Evolutionary conservation across 2,113 vertebrate genomes (phyloP), one percentile per base, ranked within the genome.

Genomic region (Ceuthmochares aereus): DNA sequence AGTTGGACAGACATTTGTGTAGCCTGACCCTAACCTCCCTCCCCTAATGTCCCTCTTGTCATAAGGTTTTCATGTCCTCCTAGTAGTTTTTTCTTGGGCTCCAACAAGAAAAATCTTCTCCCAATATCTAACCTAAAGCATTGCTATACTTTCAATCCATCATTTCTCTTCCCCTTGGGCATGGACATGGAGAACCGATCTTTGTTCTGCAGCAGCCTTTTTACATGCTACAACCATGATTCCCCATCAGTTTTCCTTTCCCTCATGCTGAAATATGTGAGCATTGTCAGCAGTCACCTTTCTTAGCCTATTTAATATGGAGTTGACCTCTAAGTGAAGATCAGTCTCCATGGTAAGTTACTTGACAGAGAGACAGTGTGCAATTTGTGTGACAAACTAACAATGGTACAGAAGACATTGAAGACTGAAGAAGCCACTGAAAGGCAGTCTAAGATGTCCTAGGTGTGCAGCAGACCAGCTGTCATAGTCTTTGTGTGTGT

Each of bases 161-260:
- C 0, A 0, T 51, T 86, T 67, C 64, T 17, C 55, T 81, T 75
- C 18, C 32, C 9, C 68, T 89, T 8, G 0, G 16, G 14, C 17
- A 7, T 2, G 6, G 34, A 67, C 26, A 52, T 0, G 3, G 43
- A 83, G 43, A 90, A 51, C 17, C 83, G 43, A 72, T 51, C 47
- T 58, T 78, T 36, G 30, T 67, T 76, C 51, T 80, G 14, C 13
- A 68, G 54, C 15, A 30, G 42, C 4, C 79, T 90, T 83, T 83
- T 89, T 42, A 26, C 34, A 29, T 0, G 0, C 14, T 40, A 22
- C 30, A 37, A 29, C 29, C 26, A 21, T 40, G 30, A 76, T 79
- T 73, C 42, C 40, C 40, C 29, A 37, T 29, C 45, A 34, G 10
- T 56, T 72, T 82, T 76, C 49, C 30, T 16, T 51, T 92, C 26